Evolutionary conservation across 2,888 invertebrate species (phyloP).

Genomic region (Lasioglossum villosulum): DNA sequence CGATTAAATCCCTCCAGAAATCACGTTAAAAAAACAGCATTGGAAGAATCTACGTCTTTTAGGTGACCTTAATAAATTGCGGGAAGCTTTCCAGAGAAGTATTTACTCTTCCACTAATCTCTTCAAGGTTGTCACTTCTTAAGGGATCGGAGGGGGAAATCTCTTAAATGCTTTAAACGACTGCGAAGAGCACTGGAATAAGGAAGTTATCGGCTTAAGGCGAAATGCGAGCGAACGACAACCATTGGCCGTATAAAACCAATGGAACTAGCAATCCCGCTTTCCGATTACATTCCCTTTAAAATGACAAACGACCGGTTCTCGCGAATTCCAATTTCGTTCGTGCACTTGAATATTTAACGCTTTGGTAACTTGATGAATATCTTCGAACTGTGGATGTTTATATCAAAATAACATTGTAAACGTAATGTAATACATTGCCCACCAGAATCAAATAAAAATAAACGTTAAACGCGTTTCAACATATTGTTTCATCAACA

Average conservation of each 20-base stretch:
- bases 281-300: slow-evolving; percentile 21
- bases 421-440: no score
- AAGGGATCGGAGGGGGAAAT: slow-evolving; percentile 49
- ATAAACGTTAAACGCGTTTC: no score
- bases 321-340: slow-evolving; percentile 22
- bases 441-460: no score
- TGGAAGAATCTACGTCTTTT: slow-evolving; percentile 2
- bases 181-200: slow-evolving; percentile 59
- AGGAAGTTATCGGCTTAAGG: slow-evolving; percentile 73
- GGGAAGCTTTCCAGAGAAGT: slow-evolving; percentile 35
- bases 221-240: slow-evolving; percentile 42
- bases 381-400: no score
- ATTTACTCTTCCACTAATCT: slow-evolving; percentile 57
- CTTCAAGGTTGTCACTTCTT: slow-evolving; percentile 50
- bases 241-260: slow-evolving; percentile 44
- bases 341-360: background rate
- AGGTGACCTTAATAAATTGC: slow-evolving; percentile 37
- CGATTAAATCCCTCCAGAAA: slow-evolving; percentile 8
- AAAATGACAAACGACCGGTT: background rate
- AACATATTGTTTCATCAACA: no score
- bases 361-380: background rate
- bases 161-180: slow-evolving; percentile 68
- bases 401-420: no score
- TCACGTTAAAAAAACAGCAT: slow-evolving; percentile 10
- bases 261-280: slow-evolving; percentile 28